Evolutionary conservation across 2,797 vertebrate species (phyloP).

Genomic region (Acipenser ruthenus): DNA sequence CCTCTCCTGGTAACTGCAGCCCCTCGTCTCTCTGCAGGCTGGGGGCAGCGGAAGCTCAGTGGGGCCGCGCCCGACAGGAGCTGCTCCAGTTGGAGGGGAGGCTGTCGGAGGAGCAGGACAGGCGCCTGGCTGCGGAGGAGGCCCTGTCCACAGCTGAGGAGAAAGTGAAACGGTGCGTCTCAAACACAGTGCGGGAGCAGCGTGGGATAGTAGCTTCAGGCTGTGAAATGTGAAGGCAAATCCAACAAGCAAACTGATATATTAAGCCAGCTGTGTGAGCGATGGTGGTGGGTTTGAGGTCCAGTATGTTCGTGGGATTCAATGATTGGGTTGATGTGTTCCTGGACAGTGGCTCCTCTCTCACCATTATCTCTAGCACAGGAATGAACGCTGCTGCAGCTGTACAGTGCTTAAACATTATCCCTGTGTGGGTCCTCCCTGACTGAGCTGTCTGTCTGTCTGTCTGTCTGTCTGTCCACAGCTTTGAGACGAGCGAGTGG

Average conservation of each 20-base stretch:
- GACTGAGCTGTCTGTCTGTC: not conserved
- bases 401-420: no score
- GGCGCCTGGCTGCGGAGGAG: conserved; percentile 65
- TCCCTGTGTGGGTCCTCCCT: not conserved
- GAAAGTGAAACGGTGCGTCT: conserved; percentile 62
- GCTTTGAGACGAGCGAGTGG: conserved; percentile 62
- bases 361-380: no score
- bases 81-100: conserved; percentile 47
- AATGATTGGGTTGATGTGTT: no score
- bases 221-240: no score
- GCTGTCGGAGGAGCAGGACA: conserved; percentile 71
- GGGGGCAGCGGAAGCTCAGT: conserved; percentile 48
- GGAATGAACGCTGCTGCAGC: no score
- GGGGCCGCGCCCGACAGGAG: conserved; percentile 44
- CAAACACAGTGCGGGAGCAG: not conserved
- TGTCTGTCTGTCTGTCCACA: conserved; percentile 35
- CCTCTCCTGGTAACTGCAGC: not conserved
- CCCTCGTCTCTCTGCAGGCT: conserved; percentile 53
- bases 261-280: no score
- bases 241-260: no score
- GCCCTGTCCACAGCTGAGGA: conserved; percentile 66
- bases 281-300: no score
- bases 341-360: no score
- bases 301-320: no score
- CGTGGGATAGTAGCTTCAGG: no score